Base-by-base conservation (phyloP, 2,113 vertebrate genomes). In the Coryphaenoides rupestris region DNA sequence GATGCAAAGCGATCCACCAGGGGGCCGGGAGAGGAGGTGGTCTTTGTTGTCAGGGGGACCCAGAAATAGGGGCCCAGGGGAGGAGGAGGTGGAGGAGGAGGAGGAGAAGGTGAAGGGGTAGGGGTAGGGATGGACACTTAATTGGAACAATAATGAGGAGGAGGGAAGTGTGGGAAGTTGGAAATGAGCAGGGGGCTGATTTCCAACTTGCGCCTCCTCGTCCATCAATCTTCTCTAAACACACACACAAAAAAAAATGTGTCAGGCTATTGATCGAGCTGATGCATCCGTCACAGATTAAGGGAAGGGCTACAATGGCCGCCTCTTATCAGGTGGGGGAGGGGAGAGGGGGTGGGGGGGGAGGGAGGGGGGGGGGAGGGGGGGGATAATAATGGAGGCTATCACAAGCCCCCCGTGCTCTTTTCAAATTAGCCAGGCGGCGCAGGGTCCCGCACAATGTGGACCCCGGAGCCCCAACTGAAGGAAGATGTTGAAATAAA, bases 251-350 rank as follows among this genome's bases (percentile, higher is more conserved):
- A n/a, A n/a, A n/a, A 84, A 74, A 84, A 87, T 85, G 79, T 81
- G 79, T 85, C 77, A 85, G 85, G 73, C 70, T 85, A 88, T 90
- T 73, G 86, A 90, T 89, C 64, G 67, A 62, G 55, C 7, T 52
- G 82, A 86, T 73, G 78, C 80, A 80, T 87, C 84, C 76, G 83
- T 89, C 85, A 85, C 78, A 86, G 87, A 90, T 87, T 86, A 87
- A 81, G 72, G 63, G 74, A 72, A 80, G 75, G 67, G 85, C 33
- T 75, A 76, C 73, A 84, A 77, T 65, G 50, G 60, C 59, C 69
- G 80, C 83, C 78, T 87, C 84, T 89, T 89, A 87, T 88, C 84
- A 77, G 73, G 66, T 76, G 33, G 10, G 9, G 33, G n/a, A n/a
- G n/a, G n/a, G n/a, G n/a, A n/a, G n/a, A n/a, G n/a, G n/a, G n/a